Percentiles rank a stretch among this genome's conserved stretches.
phyloP scores from a whole-genome alignment of 2,797 vertebrate genomes.

The Oreochromis grahami region DNA sequence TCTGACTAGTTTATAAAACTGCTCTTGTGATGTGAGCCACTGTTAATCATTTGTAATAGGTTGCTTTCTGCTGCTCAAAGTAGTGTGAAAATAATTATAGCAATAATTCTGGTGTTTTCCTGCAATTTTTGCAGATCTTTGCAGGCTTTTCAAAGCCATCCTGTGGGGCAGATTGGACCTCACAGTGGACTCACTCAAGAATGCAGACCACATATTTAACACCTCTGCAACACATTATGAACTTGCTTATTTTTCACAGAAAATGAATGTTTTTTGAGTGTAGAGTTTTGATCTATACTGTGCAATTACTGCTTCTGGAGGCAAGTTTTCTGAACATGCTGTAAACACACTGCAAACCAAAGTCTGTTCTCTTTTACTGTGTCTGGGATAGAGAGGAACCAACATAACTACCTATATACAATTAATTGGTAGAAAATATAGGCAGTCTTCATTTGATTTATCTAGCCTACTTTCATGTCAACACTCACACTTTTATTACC shows the following conservation, averaged over 20 bases:
- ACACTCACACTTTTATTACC: accelerated
- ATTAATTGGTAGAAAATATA: not conserved
- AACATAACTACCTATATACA: not conserved
- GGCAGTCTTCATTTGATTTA: not conserved
- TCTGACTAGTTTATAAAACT: not conserved
- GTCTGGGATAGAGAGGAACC: not conserved
- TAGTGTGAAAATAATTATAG: not conserved
- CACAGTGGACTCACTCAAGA: not conserved
- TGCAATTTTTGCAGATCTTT: not conserved
- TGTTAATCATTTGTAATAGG: not conserved
- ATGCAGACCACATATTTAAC: not conserved
- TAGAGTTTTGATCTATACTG: not conserved
- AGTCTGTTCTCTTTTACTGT: not conserved
- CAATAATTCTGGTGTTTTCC: not conserved
- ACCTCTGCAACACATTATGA: not conserved
- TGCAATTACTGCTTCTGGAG: not conserved
- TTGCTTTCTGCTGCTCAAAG: not conserved
- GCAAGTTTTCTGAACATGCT: not conserved
- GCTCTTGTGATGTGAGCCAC: accelerated
- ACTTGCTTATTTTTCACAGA: not conserved
- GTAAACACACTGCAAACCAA: not conserved
- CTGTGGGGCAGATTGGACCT: not conserved
- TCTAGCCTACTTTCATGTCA: not conserved
- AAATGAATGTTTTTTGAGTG: not conserved
- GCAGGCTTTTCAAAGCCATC: not conserved